These are phyloP conservation scores for Propithecus deckenii DNA, from an alignment of 2,797 vertebrate genomes.

Conservation along the genomic window DNA sequence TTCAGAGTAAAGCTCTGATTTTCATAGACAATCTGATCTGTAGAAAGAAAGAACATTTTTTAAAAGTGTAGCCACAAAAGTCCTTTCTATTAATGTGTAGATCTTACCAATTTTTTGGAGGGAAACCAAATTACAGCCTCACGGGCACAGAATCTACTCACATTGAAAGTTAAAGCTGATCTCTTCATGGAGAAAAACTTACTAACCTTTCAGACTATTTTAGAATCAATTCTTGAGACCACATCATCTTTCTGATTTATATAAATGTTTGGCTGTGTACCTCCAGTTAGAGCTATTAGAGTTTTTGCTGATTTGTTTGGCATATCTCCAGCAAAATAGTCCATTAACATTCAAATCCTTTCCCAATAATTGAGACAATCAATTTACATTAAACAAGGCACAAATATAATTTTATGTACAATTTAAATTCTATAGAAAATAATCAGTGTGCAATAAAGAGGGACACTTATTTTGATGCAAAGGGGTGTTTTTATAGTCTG, in stretches of 20 bases:
- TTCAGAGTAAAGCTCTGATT: slow-evolving; percentile 63
- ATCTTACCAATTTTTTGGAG: neutral
- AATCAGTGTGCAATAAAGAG: slow-evolving; percentile 45
- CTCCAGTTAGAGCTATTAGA: slow-evolving; percentile 55
- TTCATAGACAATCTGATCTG: slow-evolving; percentile 48
- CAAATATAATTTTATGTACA: slow-evolving; percentile 71
- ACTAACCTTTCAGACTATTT: neutral
- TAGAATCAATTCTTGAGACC: neutral
- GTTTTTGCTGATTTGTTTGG: slow-evolving; percentile 74
- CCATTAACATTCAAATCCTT: slow-evolving; percentile 78
- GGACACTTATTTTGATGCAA: slow-evolving; percentile 67
- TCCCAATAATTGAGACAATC: slow-evolving; percentile 74
- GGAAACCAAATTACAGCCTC: neutral
- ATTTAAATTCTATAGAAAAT: slow-evolving; percentile 77
- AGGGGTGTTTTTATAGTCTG: slow-evolving; percentile 63
- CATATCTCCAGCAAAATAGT: slow-evolving; percentile 60
- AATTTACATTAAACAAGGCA: slow-evolving; percentile 78
- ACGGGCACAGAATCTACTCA: neutral
- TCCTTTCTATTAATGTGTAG: neutral
- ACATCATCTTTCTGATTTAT: neutral
- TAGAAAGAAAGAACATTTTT: neutral
- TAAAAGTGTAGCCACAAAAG: neutral
- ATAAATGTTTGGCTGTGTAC: neutral
- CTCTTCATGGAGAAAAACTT: slow-evolving; percentile 3
- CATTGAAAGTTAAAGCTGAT: neutral